These are phyloP conservation scores for Scaptomyza caliginosa DNA, from an alignment of 2,888 invertebrate genomes.

Conservation along the genomic window DNA sequence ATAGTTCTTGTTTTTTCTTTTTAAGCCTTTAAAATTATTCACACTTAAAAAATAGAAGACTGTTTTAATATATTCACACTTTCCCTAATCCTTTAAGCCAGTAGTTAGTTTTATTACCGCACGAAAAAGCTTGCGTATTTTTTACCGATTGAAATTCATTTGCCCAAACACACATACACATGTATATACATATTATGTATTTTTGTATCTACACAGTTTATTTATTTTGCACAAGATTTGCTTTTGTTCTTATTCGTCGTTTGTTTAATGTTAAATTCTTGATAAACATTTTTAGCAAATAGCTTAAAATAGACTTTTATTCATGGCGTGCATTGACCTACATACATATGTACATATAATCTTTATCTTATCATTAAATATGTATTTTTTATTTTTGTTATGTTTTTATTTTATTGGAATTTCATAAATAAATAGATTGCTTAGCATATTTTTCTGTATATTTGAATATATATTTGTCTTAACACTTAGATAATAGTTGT, in stretches of 20 bases:
- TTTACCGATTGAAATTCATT: neutral
- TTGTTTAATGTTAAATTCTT: constrained; percentile 7
- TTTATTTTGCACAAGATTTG: neutral
- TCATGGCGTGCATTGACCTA: constrained; percentile 51
- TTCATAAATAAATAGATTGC: neutral
- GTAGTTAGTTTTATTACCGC: neutral
- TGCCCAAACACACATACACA: neutral
- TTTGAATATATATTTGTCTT: constrained; percentile 1
- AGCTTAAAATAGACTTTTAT: constrained; percentile 32
- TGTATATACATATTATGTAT: neutral
- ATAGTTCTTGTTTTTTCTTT: too few species aligned
- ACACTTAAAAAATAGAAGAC: too few species aligned
- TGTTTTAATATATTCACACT: neutral
- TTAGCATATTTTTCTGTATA: neutral
- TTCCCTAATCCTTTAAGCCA: neutral
- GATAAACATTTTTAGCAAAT: constrained; percentile 30
- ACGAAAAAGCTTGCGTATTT: neutral
- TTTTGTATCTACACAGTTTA: neutral
- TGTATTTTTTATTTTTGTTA: too few species aligned
- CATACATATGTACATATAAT: constrained; percentile 22
- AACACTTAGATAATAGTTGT: constrained; percentile 53
- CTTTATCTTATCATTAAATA: constrained; percentile 2
- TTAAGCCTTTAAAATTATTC: too few species aligned
- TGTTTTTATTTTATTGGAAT: too few species aligned
- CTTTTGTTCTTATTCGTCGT: constrained; percentile 23